Percentiles rank a stretch among this genome's conserved stretches.
phyloP scores from a whole-genome alignment of 2,797 vertebrate species.

The Molothrus ater region DNA sequence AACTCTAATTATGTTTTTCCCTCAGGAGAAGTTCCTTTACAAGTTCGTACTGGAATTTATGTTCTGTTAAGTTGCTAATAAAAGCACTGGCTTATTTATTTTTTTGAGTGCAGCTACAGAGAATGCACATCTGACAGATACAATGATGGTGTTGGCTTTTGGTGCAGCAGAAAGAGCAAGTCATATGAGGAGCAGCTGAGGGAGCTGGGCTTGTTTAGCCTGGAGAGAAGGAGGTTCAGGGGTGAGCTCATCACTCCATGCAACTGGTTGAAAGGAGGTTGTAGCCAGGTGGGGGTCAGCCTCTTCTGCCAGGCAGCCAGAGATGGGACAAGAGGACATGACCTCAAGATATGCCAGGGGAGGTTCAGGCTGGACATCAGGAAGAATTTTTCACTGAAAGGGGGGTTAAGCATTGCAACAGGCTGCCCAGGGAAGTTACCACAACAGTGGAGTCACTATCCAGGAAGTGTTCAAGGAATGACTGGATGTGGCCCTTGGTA shows the following conservation, averaged over 20 bases:
- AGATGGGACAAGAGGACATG: not conserved
- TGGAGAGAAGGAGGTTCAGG: not conserved
- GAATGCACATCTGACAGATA: not conserved
- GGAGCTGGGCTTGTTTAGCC: not conserved
- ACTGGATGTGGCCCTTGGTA: not conserved
- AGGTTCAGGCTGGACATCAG: not conserved
- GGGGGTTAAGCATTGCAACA: not conserved
- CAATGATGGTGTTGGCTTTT: not conserved
- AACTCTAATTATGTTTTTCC: conserved; percentile 33
- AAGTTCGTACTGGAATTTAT: conserved; percentile 50
- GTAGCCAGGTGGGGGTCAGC: not conserved
- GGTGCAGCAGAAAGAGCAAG: not conserved
- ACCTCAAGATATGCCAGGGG: not conserved
- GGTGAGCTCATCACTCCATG: not conserved
- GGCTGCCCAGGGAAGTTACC: not conserved
- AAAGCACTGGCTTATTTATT: not conserved
- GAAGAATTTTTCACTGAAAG: not conserved
- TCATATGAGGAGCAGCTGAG: not conserved
- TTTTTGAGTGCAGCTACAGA: not conserved
- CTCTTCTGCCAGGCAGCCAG: not conserved
- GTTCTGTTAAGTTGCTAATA: conserved; percentile 40
- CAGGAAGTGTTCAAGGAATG: not conserved
- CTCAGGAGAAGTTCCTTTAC: conserved; percentile 48
- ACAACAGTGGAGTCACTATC: not conserved
- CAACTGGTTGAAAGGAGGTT: not conserved